Evolutionary conservation across 2,888 invertebrate species (phyloP).

Genomic region (Drosophila phalerata): DNA sequence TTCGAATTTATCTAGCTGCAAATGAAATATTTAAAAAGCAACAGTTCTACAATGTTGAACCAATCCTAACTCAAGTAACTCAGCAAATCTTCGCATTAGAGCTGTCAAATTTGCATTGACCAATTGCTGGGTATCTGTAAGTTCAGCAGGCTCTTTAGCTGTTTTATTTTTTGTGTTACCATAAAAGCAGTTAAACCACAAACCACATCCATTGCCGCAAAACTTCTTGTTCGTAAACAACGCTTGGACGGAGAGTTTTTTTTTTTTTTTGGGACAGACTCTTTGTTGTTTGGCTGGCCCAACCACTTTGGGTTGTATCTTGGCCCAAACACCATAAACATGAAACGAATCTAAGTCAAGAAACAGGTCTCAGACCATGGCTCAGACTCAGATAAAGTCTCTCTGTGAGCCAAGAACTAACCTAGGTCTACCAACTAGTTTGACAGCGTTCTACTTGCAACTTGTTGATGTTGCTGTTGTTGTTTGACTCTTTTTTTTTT

Average conservation of each 20-base stretch:
- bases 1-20: too few relatives aligned
- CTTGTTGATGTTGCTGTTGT: conserved; percentile 7
- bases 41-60: not conserved
- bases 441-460: conserved; percentile 45
- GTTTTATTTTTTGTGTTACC: conserved; percentile 58
- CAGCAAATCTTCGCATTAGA: not conserved
- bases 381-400: conserved; percentile 29
- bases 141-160: not conserved
- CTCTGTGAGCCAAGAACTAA: conserved; percentile 69
- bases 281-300: conserved; percentile 80
- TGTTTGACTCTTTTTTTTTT: conserved; percentile 42
- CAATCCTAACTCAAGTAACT: conserved; percentile 1
- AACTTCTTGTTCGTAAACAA: conserved; percentile 79
- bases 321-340: conserved; percentile 80
- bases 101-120: not conserved
- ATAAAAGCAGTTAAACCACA: conserved; percentile 82
- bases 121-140: conserved; percentile 9
- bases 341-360: conserved; percentile 80
- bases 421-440: conserved; percentile 78
- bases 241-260: conserved; percentile 32
- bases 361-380: conserved; percentile 69
- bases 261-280: conserved; percentile 59
- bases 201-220: conserved; percentile 81
- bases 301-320: conserved; percentile 71
- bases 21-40: not conserved